These are phyloP conservation scores for Homalodisca vitripennis DNA, from an alignment of 1,140 invertebrate genomes.

Conservation along the genomic window DNA sequence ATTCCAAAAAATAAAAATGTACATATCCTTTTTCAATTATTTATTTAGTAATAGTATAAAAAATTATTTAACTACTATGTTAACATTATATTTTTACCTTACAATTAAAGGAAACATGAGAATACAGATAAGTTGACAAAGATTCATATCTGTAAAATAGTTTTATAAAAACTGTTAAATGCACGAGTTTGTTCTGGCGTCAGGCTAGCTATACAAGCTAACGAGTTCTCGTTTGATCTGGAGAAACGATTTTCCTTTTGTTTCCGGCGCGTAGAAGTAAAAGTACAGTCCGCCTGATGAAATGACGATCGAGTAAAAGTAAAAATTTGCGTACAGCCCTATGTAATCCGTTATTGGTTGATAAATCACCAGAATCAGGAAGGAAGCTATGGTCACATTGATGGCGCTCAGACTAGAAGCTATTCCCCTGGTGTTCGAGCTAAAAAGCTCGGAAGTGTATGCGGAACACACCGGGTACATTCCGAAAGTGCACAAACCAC, in stretches of 20 bases:
- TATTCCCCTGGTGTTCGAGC: slow-evolving; percentile 64
- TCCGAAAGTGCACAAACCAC: slow-evolving; percentile 67
- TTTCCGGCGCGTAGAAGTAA: slow-evolving; percentile 69
- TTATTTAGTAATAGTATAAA: no score
- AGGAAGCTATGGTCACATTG: slow-evolving; percentile 68
- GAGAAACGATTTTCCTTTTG: slow-evolving; percentile 71
- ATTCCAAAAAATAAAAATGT: no score
- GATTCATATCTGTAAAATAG: no score
- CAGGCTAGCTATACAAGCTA: no score
- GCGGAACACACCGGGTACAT: slow-evolving; percentile 69
- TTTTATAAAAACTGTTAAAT: no score
- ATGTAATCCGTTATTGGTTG: slow-evolving; percentile 52
- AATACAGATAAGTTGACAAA: no score
- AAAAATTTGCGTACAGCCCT: slow-evolving; percentile 59
- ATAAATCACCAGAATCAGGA: slow-evolving; percentile 73
- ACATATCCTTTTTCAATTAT: no score
- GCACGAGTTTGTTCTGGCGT: no score
- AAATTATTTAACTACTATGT: no score
- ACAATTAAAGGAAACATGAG: no score
- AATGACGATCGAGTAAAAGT: slow-evolving; percentile 70
- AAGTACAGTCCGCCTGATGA: slow-evolving; percentile 62
- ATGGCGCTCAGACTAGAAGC: slow-evolving; percentile 69
- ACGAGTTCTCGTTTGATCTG: neutral
- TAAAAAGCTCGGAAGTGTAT: slow-evolving; percentile 72
- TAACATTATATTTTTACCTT: no score